Conservation (phyloP, 2,888 invertebrate species). For the Malacosoma neustria region DNA sequence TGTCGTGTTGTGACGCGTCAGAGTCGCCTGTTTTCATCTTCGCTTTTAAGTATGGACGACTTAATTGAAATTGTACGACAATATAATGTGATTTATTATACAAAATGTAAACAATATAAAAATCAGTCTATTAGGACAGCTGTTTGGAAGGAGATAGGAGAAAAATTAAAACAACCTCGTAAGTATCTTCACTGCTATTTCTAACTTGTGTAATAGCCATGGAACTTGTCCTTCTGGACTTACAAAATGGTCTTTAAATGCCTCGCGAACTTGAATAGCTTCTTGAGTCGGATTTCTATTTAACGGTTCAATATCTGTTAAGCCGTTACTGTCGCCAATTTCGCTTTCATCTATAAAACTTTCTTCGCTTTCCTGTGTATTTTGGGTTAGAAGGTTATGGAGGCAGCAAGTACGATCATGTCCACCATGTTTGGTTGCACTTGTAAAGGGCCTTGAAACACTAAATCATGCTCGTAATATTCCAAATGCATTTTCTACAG, state of each 20-base stretch:
- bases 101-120: constrained; percentile 12
- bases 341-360: constrained; percentile 1
- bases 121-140: constrained; percentile 9
- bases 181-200: constrained; percentile 7
- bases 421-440: constrained; percentile 12
- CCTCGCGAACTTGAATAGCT: constrained; percentile 11
- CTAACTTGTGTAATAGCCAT: constrained; percentile 13
- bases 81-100: constrained; percentile 10
- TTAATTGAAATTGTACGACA: constrained; percentile 10
- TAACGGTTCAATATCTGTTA: constrained; percentile 5
- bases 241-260: constrained; percentile 11
- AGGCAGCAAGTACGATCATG: constrained; percentile 11
- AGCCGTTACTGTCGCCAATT: not conserved
- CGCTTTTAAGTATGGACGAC: constrained; percentile 5
- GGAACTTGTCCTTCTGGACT: constrained; percentile 11
- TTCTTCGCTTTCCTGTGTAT: constrained; percentile 5
- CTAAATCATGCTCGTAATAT: constrained; percentile 15
- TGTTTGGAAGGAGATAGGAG: constrained; percentile 13
- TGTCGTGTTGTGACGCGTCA: too few species aligned
- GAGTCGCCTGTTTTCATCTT: too few species aligned
- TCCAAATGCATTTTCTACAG: constrained; percentile 15
- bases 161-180: constrained; percentile 14
- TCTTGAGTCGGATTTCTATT: constrained; percentile 9
- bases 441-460: constrained; percentile 13
- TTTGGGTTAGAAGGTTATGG: constrained; percentile 7